phyloP scores from a whole-genome alignment of 2,113 vertebrate species.

The Hypanus sabinus region DNA sequence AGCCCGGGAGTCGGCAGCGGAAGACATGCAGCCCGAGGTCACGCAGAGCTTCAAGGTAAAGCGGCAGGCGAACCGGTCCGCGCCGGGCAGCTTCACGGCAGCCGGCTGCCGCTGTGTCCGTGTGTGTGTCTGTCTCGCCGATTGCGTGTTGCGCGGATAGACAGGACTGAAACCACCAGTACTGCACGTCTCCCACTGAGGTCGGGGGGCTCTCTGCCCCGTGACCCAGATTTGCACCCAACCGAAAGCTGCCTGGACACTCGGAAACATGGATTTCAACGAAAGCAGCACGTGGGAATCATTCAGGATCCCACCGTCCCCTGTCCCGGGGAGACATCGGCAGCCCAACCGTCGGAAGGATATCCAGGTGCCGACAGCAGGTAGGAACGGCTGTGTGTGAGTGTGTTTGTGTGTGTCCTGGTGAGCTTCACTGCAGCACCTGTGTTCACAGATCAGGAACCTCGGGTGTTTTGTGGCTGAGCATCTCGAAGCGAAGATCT shows the following conservation, averaged over 20 bases:
- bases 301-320: too few relatives aligned
- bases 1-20: constrained; percentile 52
- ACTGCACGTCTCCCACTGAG: not conserved
- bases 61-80: not conserved
- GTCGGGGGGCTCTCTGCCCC: not conserved
- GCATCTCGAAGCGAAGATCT: constrained; percentile 64
- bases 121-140: too few relatives aligned
- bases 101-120: too few relatives aligned
- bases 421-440: not conserved
- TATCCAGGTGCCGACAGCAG: rapidly evolving
- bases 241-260: too few relatives aligned
- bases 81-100: too few relatives aligned
- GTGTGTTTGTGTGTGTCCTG: too few relatives aligned
- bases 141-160: not conserved
- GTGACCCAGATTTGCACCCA: too few relatives aligned
- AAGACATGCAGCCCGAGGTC: constrained; percentile 74
- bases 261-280: too few relatives aligned
- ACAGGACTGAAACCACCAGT: not conserved
- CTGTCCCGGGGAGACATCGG: too few relatives aligned
- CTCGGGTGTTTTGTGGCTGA: constrained; percentile 71
- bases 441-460: constrained; percentile 70
- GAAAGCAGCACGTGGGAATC: too few relatives aligned
- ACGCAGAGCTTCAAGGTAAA: constrained; percentile 71
- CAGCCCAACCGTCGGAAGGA: not conserved
- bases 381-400: not conserved